Evolutionary conservation across 2,113 vertebrate genomes (phyloP).

Genomic region (Menidia beryllina): DNA sequence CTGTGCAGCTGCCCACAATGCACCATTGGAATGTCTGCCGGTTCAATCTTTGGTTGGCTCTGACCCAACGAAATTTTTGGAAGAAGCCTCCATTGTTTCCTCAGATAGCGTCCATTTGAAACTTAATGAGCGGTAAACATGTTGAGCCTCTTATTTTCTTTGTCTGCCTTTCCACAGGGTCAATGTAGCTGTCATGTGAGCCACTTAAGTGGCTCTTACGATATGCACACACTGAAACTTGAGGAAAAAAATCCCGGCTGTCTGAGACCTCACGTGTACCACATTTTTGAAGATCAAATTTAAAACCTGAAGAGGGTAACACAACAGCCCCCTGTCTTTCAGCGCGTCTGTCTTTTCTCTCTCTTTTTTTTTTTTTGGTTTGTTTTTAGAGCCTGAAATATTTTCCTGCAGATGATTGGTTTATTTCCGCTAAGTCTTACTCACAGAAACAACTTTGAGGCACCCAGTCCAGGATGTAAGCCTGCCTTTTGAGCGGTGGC

Average conservation of each 20-base stretch:
- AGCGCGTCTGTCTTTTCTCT: constrained; percentile 8
- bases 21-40: constrained; percentile 29
- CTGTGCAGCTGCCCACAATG: constrained; percentile 10
- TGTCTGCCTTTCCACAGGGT: constrained; percentile 51
- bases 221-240: constrained; percentile 55
- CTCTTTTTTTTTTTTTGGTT: not conserved
- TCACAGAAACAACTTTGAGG: not conserved
- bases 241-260: constrained; percentile 48
- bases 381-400: constrained; percentile 14
- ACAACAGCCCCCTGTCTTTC: constrained; percentile 1
- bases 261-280: constrained; percentile 28
- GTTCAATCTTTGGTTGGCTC: constrained; percentile 14
- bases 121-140: constrained; percentile 63
- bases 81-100: constrained; percentile 16
- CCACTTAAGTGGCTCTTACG: constrained; percentile 55
- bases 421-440: not conserved
- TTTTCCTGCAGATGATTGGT: too few species aligned
- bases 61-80: not conserved
- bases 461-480: too few species aligned
- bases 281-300: constrained; percentile 52
- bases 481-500: too few species aligned
- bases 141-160: constrained; percentile 36
- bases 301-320: constrained; percentile 38
- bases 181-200: constrained; percentile 65
- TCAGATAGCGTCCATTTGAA: constrained; percentile 54